These are phyloP conservation scores for Rhabdophis nuchalis DNA, from an alignment of 2,797 vertebrate species.

Conservation along the genomic window DNA sequence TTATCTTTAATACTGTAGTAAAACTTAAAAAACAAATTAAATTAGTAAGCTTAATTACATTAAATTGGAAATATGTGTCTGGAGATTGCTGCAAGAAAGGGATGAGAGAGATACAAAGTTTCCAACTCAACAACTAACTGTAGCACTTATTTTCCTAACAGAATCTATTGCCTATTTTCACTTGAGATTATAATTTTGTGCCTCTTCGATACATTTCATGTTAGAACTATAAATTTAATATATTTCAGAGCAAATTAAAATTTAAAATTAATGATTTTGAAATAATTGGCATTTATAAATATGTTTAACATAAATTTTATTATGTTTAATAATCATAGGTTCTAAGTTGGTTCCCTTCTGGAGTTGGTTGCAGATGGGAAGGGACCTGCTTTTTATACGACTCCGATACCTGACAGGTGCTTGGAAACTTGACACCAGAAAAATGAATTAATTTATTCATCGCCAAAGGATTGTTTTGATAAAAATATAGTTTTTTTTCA, in stretches of 20 bases:
- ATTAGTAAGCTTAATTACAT: not conserved
- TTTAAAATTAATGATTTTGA: conserved; percentile 2
- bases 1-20: not conserved
- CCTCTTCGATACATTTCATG: not conserved
- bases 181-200: not conserved
- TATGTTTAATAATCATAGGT: conserved; percentile 73
- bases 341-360: conserved; percentile 97
- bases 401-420: conserved; percentile 92
- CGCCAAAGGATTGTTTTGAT: conserved; percentile 50
- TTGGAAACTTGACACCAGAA: conserved; percentile 83
- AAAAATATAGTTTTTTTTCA: conserved; percentile 58
- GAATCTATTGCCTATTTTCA: not conserved
- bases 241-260: not conserved
- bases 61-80: not conserved
- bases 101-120: not conserved
- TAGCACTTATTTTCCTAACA: not conserved
- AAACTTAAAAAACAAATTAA: not conserved
- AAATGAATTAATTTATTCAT: conserved; percentile 74
- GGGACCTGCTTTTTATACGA: conserved; percentile 90
- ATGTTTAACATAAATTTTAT: conserved; percentile 25
- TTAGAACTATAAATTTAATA: not conserved
- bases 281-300: conserved; percentile 16
- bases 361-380: conserved; percentile 99
- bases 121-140: not conserved
- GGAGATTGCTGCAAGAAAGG: not conserved